Base-by-base conservation (phyloP, 2,113 vertebrate genomes). In the Microtus montanus region DNA sequence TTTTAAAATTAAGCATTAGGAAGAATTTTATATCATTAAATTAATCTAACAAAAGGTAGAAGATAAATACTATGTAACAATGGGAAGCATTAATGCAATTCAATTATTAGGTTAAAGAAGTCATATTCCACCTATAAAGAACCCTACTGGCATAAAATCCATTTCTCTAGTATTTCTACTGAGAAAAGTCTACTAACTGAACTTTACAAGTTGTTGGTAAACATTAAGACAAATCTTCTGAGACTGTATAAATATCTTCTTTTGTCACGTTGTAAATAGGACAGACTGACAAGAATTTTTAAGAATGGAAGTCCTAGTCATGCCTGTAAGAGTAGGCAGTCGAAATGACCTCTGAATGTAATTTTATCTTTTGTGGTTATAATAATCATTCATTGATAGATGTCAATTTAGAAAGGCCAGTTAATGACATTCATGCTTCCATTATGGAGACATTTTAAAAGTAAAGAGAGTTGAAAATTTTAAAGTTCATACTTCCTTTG, bases 221-320 rank as follows among this genome's bases (percentile, higher is more conserved):
- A 92, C 58, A 89, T 1, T 91, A 19, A 33, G 41, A 92, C 44
- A 89, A 61, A 66, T 63, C 70, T 87, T n/a, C 66, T 24, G 26
- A 85, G 64, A 19, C 47, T 95, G 3, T 58, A 38, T 47, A 78
- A 88, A 88, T 7, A 61, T 30, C 19, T 80, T 91, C 49, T 80
- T 47, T 82, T 75, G 28, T 93, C 35, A 68, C 41, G 20, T 38
- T 82, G 61, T 82, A 90, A 77, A 66, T 41, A 88, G 44, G 11
- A 91, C 5, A 84, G 20, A 93, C 26, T 68, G 63, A 44, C 28
- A 91, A 91, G 20, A 75, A 38, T 90, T 88, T 96, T 96, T 78
- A 54, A 95, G 52, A 93, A 7, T 47, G 15, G 63, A 85, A 58
- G 26, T 79, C 58, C n/a, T 38, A 85, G 58, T 24, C 38, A 70